A percentile compares a stretch with the other conserved stretches of the same genome.
Evolutionary conservation across 92 coral and sea anemone genomes (phyloP).

Genomic region (Porites divaricata): DNA sequence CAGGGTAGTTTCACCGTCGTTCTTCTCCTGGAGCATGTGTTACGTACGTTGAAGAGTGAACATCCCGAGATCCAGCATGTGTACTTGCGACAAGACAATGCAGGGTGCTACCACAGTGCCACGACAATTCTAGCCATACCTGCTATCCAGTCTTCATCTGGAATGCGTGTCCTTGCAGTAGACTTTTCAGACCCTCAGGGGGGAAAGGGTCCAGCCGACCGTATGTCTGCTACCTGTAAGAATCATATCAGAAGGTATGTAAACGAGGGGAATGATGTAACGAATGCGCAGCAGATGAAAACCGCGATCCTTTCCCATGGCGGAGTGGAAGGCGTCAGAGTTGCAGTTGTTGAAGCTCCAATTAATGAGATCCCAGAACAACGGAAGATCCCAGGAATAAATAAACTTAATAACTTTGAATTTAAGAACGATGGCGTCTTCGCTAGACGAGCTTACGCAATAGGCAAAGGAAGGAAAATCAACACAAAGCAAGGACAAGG

Average conservation of each 20-base stretch:
- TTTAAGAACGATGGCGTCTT: conserved; percentile 13
- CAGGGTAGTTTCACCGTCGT: conserved; percentile 31
- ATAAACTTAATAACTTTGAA: conserved; percentile 59
- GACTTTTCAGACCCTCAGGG: conserved; percentile 29
- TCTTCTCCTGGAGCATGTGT: conserved; percentile 32
- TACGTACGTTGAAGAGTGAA: conserved; percentile 34
- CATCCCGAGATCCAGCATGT: conserved; percentile 17
- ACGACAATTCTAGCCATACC: conserved; percentile 18
- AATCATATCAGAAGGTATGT: conserved; percentile 20
- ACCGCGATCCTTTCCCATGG: conserved; percentile 23
- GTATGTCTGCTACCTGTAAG: conserved; percentile 21
- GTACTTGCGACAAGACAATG: conserved; percentile 37
- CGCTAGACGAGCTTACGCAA: conserved; percentile 46
- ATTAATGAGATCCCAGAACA: conserved; percentile 27
- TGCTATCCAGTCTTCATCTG: conserved; percentile 7
- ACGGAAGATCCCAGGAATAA: conserved; percentile 29
- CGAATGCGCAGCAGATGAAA: conserved; percentile 22
- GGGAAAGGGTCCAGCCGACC: conserved; percentile 28
- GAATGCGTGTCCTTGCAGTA: conserved; percentile 7
- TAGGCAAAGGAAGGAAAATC: conserved; percentile 35
- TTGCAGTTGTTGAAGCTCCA: conserved; percentile 8
- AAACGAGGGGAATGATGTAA: conserved; percentile 41
- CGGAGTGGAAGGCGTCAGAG: conserved; percentile 33
- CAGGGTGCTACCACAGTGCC: conserved; percentile 52
- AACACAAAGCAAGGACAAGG: neutral